Evolutionary conservation across 2,797 vertebrate species (phyloP).

Genomic region (Enteromius trimaculatus): DNA sequence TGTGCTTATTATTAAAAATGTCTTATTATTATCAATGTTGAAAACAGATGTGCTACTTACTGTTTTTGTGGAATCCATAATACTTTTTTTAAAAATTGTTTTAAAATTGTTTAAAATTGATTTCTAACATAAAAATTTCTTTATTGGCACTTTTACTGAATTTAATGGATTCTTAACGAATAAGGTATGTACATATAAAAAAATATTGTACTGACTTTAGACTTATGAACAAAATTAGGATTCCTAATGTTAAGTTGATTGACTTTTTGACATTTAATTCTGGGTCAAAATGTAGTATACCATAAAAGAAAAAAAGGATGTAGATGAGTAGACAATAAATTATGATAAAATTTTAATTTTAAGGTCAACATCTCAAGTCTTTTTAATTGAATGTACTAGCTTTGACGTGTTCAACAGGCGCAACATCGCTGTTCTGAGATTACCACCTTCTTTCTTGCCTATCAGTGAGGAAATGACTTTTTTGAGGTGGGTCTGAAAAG

Average conservation of each 20-base stretch:
- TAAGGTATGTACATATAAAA: background rate
- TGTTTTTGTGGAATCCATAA: background rate
- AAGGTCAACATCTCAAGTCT: background rate
- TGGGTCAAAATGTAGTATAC: background rate
- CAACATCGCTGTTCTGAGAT: conserved; percentile 6
- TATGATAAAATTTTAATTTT: background rate
- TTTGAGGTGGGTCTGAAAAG: conserved; percentile 15
- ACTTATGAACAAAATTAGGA: background rate
- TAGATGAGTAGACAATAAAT: background rate
- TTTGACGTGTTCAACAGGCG: background rate
- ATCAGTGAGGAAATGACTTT: conserved; percentile 13
- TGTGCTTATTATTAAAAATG: background rate
- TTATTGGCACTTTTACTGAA: background rate
- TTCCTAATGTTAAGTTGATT: background rate
- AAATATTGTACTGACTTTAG: background rate
- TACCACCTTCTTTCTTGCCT: background rate
- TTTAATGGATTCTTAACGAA: background rate
- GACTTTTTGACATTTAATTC: background rate
- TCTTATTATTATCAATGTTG: background rate
- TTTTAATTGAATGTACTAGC: background rate
- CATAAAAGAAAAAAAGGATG: background rate
- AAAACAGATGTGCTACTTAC: background rate
- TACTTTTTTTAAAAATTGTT: background rate
- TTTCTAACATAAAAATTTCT: background rate
- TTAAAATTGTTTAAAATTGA: background rate